Evolutionary conservation across 2,113 vertebrate genomes (phyloP).

Genomic region (Pelusios castaneus): DNA sequence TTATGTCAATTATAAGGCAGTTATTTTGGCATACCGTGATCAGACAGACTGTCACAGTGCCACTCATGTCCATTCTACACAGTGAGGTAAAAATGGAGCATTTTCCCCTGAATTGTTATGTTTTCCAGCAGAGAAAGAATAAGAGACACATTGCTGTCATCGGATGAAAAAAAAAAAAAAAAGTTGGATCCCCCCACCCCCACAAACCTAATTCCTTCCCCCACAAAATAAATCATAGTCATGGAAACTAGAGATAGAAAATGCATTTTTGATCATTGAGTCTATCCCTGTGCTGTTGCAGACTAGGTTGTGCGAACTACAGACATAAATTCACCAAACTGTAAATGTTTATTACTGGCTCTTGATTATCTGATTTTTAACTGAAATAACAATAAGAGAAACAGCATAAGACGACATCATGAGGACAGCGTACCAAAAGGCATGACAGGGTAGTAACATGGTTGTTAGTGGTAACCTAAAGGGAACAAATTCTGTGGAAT

Average conservation of each 20-base stretch:
- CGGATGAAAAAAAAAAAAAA: not conserved
- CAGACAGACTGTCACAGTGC: not conserved
- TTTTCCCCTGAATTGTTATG: not conserved
- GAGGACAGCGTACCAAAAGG: not conserved
- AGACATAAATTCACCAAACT: not conserved
- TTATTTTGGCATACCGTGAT: conserved; percentile 32
- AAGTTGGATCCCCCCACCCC: not conserved
- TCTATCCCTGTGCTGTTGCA: rapidly evolving
- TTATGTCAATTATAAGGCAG: conserved; percentile 32
- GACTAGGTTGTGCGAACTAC: not conserved
- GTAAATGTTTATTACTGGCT: not conserved
- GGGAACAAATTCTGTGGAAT: not conserved
- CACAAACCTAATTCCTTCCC: not conserved
- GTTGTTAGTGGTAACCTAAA: not conserved
- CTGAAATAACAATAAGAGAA: not conserved
- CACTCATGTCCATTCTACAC: not conserved
- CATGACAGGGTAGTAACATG: not conserved
- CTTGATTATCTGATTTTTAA: not conserved
- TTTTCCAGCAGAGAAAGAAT: not conserved
- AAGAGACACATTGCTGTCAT: not conserved
- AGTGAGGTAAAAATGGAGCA: not conserved
- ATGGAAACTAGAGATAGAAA: not conserved
- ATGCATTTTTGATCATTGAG: not conserved
- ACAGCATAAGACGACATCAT: not conserved
- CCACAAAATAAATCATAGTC: not conserved